phyloP scores from a whole-genome alignment of 1,140 invertebrate genomes.

The Lepidotrigona ventralis region DNA sequence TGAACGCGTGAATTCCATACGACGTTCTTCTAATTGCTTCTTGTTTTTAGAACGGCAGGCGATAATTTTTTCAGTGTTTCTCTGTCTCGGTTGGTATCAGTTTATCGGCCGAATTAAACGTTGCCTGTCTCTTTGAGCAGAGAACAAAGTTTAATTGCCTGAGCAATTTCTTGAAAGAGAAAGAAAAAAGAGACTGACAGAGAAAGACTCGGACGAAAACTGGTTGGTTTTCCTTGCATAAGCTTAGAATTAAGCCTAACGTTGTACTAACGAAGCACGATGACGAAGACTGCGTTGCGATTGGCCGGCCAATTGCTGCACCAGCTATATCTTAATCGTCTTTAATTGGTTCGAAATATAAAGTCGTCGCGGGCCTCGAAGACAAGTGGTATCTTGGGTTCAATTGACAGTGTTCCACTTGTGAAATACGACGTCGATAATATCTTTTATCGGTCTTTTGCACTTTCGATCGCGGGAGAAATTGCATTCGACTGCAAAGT shows the following conservation, averaged over 20 bases:
- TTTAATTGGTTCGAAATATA: constrained; percentile 71
- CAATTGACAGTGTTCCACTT: constrained; percentile 56
- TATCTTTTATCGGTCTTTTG: constrained; percentile 42
- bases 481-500: constrained; percentile 7
- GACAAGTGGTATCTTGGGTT: constrained; percentile 59
- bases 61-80: neutral
- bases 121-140: neutral
- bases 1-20: neutral
- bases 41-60: neutral
- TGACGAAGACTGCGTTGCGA: neutral
- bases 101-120: constrained; percentile 9
- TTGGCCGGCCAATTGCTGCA: constrained; percentile 65
- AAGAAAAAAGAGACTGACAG: neutral
- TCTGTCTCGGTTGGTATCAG: neutral
- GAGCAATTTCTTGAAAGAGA: neutral
- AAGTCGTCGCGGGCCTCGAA: constrained; percentile 55
- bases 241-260: neutral
- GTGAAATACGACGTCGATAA: constrained; percentile 41
- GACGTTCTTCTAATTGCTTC: neutral
- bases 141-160: neutral
- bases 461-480: constrained; percentile 9
- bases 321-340: constrained; percentile 69
- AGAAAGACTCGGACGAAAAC: neutral
- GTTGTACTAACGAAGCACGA: neutral
- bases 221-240: neutral